Evolutionary conservation across 2,888 invertebrate species (phyloP), one percentile per base, ranked within the genome.

Genomic region (Crepidodera aurea): DNA sequence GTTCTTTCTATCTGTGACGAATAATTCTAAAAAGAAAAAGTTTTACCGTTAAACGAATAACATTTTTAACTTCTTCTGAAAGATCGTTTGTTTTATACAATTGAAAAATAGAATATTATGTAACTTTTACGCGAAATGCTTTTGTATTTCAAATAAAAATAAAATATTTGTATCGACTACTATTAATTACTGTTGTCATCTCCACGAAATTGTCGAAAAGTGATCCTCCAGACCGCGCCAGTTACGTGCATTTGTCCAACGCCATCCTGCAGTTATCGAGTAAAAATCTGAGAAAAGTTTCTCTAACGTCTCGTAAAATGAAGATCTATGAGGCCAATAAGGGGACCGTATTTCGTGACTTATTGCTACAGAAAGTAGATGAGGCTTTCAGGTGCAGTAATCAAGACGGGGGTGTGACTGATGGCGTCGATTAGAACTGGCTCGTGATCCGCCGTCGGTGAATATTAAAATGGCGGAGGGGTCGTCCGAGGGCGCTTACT

Each of bases 281-380:
- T 37, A 16, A 48, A 39, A 13, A 13, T 16, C n/a, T 40, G 39
- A 39, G 40, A 63, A 65, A 64, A 66, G 67, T 68, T 71, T 71
- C 71, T 57, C 72, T 70, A 71, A 69, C 69, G 69, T 71, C 70
- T 69, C 68, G 60, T 62, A 67, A 68, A 78, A 78, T 78, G 76
- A 78, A 78, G 78, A 78, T 77, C 76, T 77, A 78, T 77, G 76
- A 71, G 67, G 73, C 73, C 73, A 75, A 74, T 71, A 71, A 71
- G 71, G 73, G 64, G 71, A 67, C 73, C 70, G 64, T 68, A 71
- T 74, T 73, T 74, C 74, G 76, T 76, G 74, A 77, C 54, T 59
- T 63, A 63, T 63, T 77, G 75, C 76, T 72, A 64, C 48, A 40
- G 58, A 48, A 59, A 67, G 69, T 68, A 69, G 71, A 71, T 67